Evolutionary conservation across 2,113 vertebrate species (phyloP).

Genomic region (Corydoras maculifer): DNA sequence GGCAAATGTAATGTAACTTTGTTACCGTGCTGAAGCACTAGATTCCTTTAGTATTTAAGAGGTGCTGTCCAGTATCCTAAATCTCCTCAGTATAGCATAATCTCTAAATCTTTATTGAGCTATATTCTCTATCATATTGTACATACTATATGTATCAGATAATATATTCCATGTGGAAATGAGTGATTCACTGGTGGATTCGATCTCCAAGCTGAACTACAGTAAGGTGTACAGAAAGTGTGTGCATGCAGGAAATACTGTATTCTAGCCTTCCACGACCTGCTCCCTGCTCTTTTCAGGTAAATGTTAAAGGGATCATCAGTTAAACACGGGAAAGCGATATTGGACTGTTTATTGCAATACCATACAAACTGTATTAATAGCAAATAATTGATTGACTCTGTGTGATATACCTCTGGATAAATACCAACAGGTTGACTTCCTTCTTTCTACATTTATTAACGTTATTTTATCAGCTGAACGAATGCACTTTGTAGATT

Average conservation of each 20-base stretch:
- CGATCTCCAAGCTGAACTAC: constrained; percentile 34
- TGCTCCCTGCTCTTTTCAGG: too few species aligned
- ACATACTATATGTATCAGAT: constrained; percentile 84
- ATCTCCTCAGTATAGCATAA: constrained; percentile 68
- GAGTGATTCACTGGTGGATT: constrained; percentile 63
- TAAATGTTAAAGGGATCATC: too few species aligned
- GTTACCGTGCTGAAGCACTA: constrained; percentile 52
- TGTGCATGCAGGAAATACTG: constrained; percentile 18
- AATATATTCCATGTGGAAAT: constrained; percentile 58
- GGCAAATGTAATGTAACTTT: constrained; percentile 51
- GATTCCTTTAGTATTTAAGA: constrained; percentile 61
- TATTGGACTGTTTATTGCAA: too few species aligned
- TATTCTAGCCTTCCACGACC: too few species aligned
- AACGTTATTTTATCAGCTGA: too few species aligned
- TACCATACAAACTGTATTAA: too few species aligned
- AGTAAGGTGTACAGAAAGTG: constrained; percentile 37
- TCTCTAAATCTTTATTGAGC: constrained; percentile 66
- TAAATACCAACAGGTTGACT: too few species aligned
- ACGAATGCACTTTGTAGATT: too few species aligned
- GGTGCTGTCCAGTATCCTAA: constrained; percentile 67
- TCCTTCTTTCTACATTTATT: too few species aligned
- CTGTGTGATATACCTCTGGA: too few species aligned
- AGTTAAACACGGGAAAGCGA: too few species aligned
- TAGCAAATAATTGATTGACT: too few species aligned
- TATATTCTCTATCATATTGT: constrained; percentile 82